These are phyloP conservation scores for Microctonus brassicae DNA, from an alignment of 2,888 invertebrate genomes.

Conservation along the genomic window DNA sequence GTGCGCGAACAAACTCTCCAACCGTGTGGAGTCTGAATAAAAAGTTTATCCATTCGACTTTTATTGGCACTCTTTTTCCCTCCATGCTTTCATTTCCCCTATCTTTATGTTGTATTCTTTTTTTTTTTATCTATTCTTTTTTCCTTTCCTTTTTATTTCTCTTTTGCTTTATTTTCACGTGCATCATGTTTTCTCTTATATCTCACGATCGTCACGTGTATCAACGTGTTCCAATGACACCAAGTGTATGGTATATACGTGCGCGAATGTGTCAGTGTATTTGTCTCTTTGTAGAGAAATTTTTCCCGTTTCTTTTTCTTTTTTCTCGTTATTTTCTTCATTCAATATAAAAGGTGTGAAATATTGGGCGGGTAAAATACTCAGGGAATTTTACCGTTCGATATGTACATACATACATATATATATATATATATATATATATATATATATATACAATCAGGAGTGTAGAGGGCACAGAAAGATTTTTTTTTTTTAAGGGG, in stretches of 20 bases:
- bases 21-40: slow-evolving; percentile 29
- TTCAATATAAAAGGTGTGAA: too few species aligned
- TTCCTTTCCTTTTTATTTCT: slow-evolving; percentile 11
- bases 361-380: too few species aligned
- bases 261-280: too few species aligned
- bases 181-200: background rate
- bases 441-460: too few species aligned
- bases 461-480: background rate
- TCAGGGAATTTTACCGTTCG: too few species aligned
- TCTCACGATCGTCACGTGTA: background rate
- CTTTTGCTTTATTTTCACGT: slow-evolving; percentile 15
- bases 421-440: too few species aligned
- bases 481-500: slow-evolving; percentile 14
- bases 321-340: background rate
- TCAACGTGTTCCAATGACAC: background rate
- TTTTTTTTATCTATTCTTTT: slow-evolving; percentile 21
- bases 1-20: slow-evolving; percentile 1
- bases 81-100: background rate
- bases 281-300: too few species aligned
- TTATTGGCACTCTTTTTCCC: slow-evolving; percentile 30
- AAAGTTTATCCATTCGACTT: slow-evolving; percentile 35
- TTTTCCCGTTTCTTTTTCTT: background rate
- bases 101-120: background rate
- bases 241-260: too few species aligned
- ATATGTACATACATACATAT: slow-evolving; percentile 36